Evolutionary conservation across 2,113 vertebrate species (phyloP), one percentile per base, ranked within the genome.

Genomic region (Mola mola): DNA sequence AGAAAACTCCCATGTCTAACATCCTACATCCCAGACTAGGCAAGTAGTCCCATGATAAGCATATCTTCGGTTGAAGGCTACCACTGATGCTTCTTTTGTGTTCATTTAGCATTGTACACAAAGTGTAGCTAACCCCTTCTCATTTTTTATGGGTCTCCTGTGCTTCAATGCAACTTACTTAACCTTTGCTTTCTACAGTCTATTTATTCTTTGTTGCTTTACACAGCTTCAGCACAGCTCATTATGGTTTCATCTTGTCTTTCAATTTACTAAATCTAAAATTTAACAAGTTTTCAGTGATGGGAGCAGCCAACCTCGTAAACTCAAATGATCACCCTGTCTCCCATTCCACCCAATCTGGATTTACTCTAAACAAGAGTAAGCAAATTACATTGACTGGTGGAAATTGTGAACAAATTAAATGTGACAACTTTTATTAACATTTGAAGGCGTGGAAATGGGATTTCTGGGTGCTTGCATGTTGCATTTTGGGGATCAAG

Each of bases 371-470:
- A 42, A 16, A 33, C n/a, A 51, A 2, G 11, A 8, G 46, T n/a
- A 37, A 16, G 47, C 21, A 50, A 24, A 56, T 55, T 40, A 33
- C 19, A 24, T 2, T 0, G 4, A 38, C 21, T 12, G 28, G 1
- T 28, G 28, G 12, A 55, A 33, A 19, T 29, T 2, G 47, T 17
- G 41, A 53, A 46, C 41, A 69, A 75, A 76, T 36, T 13, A 36
- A 58, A 37, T 49, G 33, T 49, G 64, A 75, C 67, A 36, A 24
- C 55, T 61, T 48, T 56, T 38, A 70, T 81, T 81, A 68, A 24
- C 59, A 22, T 40, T 48, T 22, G 49, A 58, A 7, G 51, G 48
- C 25, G 29, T 19, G 49, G 44, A 66, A 62, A 84, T 65, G 44
- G 67, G 71, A 44, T 68, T 72, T 58, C 49, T 49, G 44, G 26